A percentile compares a stretch with the other conserved stretches of the same genome.
Conservation (phyloP, 2,888 invertebrate genomes). For the Dione juno region DNA sequence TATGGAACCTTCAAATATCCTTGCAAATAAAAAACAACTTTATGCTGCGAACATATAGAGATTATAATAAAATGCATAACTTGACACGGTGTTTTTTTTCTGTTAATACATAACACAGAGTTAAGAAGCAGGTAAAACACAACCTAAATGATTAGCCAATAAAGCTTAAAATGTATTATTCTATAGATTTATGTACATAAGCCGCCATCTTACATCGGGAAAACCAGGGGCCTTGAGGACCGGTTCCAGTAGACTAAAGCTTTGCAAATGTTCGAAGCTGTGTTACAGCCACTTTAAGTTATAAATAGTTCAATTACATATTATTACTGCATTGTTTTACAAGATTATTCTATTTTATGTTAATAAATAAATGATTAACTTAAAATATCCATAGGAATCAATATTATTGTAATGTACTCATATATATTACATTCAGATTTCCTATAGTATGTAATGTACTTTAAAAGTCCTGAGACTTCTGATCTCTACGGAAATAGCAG, state of each 20-base stretch:
- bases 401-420: too few relatives aligned
- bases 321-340: neutral
- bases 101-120: constrained; percentile 18
- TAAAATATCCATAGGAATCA: too few relatives aligned
- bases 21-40: constrained; percentile 22
- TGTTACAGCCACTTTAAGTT: constrained; percentile 21
- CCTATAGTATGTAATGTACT: too few relatives aligned
- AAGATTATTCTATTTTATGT: too few relatives aligned
- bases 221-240: constrained; percentile 79
- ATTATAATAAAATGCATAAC: constrained; percentile 28
- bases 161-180: constrained; percentile 30
- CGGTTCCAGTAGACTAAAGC: constrained; percentile 59
- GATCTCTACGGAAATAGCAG: too few relatives aligned
- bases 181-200: constrained; percentile 43
- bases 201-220: constrained; percentile 72
- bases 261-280: constrained; percentile 41
- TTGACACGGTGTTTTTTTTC: constrained; percentile 30
- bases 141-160: neutral
- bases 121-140: constrained; percentile 17
- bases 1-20: constrained; percentile 17
- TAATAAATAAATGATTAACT: too few relatives aligned
- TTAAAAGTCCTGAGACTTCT: too few relatives aligned
- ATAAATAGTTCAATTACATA: constrained; percentile 28
- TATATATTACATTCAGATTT: too few relatives aligned
- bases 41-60: constrained; percentile 22